Conservation (phyloP, 1,140 invertebrate genomes). For the Zaprionus gabonicus region DNA sequence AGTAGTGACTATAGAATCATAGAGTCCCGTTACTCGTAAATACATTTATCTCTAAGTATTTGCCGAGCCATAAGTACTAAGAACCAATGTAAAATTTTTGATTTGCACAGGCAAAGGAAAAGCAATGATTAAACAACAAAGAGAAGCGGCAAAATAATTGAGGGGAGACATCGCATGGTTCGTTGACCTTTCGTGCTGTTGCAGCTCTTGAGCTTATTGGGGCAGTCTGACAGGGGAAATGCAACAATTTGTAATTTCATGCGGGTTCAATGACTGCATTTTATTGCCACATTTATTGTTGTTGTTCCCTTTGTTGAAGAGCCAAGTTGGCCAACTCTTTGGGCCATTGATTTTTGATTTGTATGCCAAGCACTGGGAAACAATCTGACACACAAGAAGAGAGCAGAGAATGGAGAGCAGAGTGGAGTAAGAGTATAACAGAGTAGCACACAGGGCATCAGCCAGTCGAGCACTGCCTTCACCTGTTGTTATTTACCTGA, state of each 20-base stretch:
- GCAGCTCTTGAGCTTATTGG: constrained; percentile 37
- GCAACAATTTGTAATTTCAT: constrained; percentile 68
- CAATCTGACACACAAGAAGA: constrained; percentile 1
- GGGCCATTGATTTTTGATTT: constrained; percentile 53
- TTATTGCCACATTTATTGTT: constrained; percentile 23
- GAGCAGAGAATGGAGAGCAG: too few species aligned
- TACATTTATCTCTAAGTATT: constrained; percentile 54
- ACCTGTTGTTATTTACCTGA: background rate
- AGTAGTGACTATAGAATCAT: constrained; percentile 18
- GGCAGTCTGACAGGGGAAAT: constrained; percentile 49
- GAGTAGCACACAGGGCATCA: background rate
- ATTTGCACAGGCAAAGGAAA: constrained; percentile 46
- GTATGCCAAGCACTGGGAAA: constrained; percentile 23
- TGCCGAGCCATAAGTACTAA: constrained; percentile 38
- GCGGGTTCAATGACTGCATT: constrained; percentile 64
- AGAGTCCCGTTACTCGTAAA: constrained; percentile 33
- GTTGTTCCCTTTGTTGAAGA: constrained; percentile 16
- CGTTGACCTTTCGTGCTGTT: constrained; percentile 18
- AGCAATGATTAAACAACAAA: constrained; percentile 9
- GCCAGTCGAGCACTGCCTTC: background rate
- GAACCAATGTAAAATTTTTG: constrained; percentile 54
- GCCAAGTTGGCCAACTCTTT: constrained; percentile 33
- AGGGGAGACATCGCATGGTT: constrained; percentile 55
- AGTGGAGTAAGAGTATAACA: too few species aligned
- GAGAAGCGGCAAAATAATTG: background rate